Evolutionary conservation across 1,140 invertebrate genomes (phyloP).

Genomic region (Aricia agestis): DNA sequence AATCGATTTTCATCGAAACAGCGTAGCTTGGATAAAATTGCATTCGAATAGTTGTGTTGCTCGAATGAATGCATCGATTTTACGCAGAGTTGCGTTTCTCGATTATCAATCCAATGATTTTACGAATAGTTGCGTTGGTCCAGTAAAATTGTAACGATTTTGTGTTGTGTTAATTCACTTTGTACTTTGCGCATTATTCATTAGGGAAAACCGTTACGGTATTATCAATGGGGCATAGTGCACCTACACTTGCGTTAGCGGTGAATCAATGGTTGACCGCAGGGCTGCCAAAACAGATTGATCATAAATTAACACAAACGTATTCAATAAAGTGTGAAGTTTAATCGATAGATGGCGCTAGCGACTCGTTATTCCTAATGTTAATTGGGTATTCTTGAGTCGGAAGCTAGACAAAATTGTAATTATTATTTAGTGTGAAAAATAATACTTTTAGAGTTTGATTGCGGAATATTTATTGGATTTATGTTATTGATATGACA

Average conservation of each 20-base stretch:
- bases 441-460: too few species aligned
- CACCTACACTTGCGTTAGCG: constrained; percentile 33
- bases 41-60: neutral
- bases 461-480: too few species aligned
- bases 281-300: constrained; percentile 2
- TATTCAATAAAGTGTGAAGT: neutral
- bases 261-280: constrained; percentile 59
- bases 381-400: neutral
- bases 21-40: neutral
- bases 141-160: neutral
- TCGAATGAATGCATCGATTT: neutral
- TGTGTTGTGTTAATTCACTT: neutral
- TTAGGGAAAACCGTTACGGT: constrained; percentile 50
- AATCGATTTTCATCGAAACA: constrained; percentile 2
- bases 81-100: neutral
- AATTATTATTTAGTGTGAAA: too few species aligned
- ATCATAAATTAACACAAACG: too few species aligned
- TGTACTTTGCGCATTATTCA: constrained; percentile 35
- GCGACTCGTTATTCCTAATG: neutral
- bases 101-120: neutral
- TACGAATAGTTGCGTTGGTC: neutral
- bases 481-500: too few species aligned
- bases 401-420: neutral
- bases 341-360: neutral
- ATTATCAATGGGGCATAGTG: constrained; percentile 26